These are phyloP conservation scores for Amblyteles armatorius DNA, from an alignment of 2,888 invertebrate genomes.

Conservation along the genomic window DNA sequence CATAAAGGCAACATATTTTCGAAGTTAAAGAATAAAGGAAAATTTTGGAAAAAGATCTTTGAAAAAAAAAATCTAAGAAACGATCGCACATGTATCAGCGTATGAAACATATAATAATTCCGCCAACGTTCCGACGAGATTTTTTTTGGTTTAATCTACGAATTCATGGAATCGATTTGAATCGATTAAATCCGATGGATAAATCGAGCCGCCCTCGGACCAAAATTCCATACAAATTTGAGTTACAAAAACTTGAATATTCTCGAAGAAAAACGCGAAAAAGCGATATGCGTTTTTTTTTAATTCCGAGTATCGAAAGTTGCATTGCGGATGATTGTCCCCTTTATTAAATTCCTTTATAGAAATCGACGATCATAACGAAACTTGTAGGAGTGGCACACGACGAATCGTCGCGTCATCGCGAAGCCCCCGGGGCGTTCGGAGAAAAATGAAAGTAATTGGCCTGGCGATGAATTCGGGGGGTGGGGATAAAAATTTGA, in stretches of 20 bases:
- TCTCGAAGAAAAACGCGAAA: not conserved
- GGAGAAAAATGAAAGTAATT: constrained; percentile 77
- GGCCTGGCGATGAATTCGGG: constrained; percentile 16
- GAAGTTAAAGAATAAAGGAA: not conserved
- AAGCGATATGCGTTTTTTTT: too few relatives aligned
- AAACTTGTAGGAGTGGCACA: constrained; percentile 14
- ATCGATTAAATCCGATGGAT: not conserved
- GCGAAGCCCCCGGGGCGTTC: constrained; percentile 39
- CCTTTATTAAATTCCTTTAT: constrained; percentile 29
- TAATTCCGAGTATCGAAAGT: not conserved
- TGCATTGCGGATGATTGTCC: not conserved
- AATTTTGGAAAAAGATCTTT: not conserved
- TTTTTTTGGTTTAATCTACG: not conserved
- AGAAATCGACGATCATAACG: constrained; percentile 5
- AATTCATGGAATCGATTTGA: not conserved
- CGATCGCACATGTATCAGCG: not conserved
- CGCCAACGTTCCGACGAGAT: too few relatives aligned
- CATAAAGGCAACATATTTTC: not conserved
- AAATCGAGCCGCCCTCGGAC: not conserved
- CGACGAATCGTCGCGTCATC: constrained; percentile 40
- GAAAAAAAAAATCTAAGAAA: not conserved
- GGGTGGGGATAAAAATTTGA: constrained; percentile 51
- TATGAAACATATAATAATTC: not conserved
- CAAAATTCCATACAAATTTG: not conserved
- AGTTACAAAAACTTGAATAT: not conserved